Percentiles rank a stretch among this genome's conserved stretches.
Evolutionary conservation across 1,140 invertebrate genomes (phyloP).

Genomic region (Cotesia glomerata): DNA sequence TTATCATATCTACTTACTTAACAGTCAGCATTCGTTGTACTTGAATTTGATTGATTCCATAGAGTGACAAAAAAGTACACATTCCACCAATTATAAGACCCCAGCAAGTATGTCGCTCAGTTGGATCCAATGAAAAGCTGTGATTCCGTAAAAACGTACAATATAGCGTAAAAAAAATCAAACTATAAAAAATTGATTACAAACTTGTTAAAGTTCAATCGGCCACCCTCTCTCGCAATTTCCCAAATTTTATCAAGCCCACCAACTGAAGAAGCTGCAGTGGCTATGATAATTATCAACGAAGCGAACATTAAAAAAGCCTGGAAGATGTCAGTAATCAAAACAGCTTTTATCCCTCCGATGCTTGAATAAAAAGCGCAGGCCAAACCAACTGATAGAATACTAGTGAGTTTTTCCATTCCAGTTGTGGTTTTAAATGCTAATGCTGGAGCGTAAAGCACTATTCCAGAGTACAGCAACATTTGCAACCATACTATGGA

Average conservation of each 20-base stretch:
- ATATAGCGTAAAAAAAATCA: too few relatives aligned
- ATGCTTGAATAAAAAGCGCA: constrained; percentile 87
- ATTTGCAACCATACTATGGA: constrained; percentile 82
- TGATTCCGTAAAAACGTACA: background rate
- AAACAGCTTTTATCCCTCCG: constrained; percentile 88
- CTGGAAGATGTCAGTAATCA: constrained; percentile 88
- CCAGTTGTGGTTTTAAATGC: constrained; percentile 89
- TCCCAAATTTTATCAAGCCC: constrained; percentile 72
- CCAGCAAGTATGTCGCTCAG: constrained; percentile 75
- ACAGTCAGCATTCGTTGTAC: constrained; percentile 86
- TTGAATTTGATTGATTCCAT: constrained; percentile 83
- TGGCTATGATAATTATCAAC: constrained; percentile 77
- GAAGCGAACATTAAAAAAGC: constrained; percentile 79
- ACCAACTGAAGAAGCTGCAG: constrained; percentile 70
- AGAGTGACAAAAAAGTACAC: constrained; percentile 79
- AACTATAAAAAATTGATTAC: constrained; percentile 28
- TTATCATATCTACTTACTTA: constrained; percentile 62
- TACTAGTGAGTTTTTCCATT: constrained; percentile 74
- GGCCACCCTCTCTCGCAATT: constrained; percentile 68
- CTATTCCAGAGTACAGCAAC: constrained; percentile 91
- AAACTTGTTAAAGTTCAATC: constrained; percentile 76
- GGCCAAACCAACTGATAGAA: constrained; percentile 79
- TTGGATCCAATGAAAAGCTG: constrained; percentile 71
- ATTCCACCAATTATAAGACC: constrained; percentile 74
- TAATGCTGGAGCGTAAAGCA: constrained; percentile 89